Percentiles rank a stretch among this genome's conserved stretches.
Evolutionary conservation across 1,140 invertebrate genomes (phyloP).

Genomic region (Lanistes nyassanus): DNA sequence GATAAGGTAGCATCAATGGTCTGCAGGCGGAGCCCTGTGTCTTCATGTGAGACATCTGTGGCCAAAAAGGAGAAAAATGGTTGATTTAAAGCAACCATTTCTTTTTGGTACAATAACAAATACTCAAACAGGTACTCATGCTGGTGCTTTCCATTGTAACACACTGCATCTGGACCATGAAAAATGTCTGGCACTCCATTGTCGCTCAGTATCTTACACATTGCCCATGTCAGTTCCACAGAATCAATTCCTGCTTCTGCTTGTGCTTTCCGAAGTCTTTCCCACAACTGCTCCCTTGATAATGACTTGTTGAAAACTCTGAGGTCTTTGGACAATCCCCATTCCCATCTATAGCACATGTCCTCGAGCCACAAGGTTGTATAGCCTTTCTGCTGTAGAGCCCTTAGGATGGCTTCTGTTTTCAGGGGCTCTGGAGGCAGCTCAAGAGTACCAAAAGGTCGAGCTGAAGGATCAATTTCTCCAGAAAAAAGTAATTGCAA

Average conservation of each 20-base stretch:
- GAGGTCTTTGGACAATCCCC: slow-evolving; percentile 62
- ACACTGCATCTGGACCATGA: slow-evolving; percentile 55
- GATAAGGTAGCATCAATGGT: slow-evolving; percentile 54
- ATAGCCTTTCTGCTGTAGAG: slow-evolving; percentile 49
- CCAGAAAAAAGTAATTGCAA: slow-evolving; percentile 50
- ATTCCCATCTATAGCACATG: slow-evolving; percentile 63
- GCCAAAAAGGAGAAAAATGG: slow-evolving; percentile 53
- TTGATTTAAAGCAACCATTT: slow-evolving; percentile 11
- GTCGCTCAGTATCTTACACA: slow-evolving; percentile 53
- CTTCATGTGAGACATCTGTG: slow-evolving; percentile 61
- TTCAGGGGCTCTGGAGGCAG: slow-evolving; percentile 49
- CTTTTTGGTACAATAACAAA: slow-evolving; percentile 49
- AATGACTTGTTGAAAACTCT: slow-evolving; percentile 48
- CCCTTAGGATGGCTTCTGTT: slow-evolving; percentile 42
- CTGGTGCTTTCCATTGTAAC: slow-evolving; percentile 59
- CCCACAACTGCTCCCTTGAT: slow-evolving; percentile 36
- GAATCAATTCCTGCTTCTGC: slow-evolving; percentile 40
- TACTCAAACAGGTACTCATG: slow-evolving; percentile 63
- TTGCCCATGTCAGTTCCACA: slow-evolving; percentile 51
- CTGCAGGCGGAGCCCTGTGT: slow-evolving; percentile 55
- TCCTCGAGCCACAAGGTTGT: slow-evolving; percentile 63
- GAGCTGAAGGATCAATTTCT: slow-evolving; percentile 44
- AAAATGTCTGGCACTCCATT: slow-evolving; percentile 59
- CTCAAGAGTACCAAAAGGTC: slow-evolving; percentile 55
- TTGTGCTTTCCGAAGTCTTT: slow-evolving; percentile 34